Evolutionary conservation across 2,888 invertebrate species (phyloP).

Genomic region (Polydrusus cervinus): DNA sequence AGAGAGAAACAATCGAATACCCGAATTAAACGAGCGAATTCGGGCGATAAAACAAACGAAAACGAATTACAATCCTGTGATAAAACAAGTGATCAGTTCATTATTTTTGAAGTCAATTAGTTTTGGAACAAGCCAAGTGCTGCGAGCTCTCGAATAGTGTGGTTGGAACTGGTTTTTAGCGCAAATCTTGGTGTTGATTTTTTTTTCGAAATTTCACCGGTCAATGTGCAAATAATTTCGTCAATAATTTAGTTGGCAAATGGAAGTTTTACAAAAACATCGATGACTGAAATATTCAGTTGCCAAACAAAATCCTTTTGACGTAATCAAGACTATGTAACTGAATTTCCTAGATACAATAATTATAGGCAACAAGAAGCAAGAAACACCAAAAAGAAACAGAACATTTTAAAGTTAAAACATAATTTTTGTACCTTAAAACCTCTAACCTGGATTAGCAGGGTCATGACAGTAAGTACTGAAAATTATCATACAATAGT

Average conservation of each 20-base stretch:
- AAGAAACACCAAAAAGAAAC: too few species aligned
- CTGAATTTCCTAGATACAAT: too few species aligned
- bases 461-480: conserved; percentile 5
- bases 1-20: not conserved
- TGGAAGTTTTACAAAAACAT: too few species aligned
- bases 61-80: not conserved
- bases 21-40: not conserved
- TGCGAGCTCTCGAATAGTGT: conserved; percentile 18
- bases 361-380: too few species aligned
- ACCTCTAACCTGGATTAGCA: not conserved
- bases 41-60: conserved; percentile 4
- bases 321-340: too few species aligned
- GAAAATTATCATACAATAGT: not conserved
- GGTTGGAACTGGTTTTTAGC: conserved; percentile 23
- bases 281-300: too few species aligned
- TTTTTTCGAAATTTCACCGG: not conserved
- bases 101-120: not conserved
- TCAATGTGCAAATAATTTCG: not conserved
- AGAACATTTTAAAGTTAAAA: too few species aligned
- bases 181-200: not conserved
- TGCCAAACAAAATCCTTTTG: too few species aligned
- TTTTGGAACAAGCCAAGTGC: conserved; percentile 11
- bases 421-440: not conserved
- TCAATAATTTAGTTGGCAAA: not conserved
- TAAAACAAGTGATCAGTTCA: not conserved